Conservation (phyloP, 2,888 invertebrate genomes). For the Seladonia tumulorum region DNA sequence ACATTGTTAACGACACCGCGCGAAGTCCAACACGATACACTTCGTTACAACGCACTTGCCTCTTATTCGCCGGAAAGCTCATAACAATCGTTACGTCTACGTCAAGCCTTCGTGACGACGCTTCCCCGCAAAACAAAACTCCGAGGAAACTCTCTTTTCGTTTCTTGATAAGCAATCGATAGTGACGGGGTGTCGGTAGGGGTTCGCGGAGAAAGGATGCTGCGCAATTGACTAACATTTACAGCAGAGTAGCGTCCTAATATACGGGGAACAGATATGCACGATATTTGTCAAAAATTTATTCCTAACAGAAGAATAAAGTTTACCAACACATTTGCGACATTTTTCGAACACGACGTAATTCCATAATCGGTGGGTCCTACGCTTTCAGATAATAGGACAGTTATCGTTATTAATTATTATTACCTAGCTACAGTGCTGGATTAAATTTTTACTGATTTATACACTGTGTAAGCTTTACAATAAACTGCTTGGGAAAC, state of each 20-base stretch:
- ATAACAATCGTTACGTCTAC: constrained; percentile 62
- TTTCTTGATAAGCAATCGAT: constrained; percentile 32
- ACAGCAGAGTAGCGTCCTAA: neutral
- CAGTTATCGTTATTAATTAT: no score
- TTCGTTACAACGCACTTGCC: constrained; percentile 40
- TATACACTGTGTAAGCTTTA: no score
- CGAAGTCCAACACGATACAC: constrained; percentile 70
- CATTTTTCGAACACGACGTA: no score
- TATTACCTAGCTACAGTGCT: no score
- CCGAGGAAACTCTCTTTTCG: constrained; percentile 45
- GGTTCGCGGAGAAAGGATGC: neutral
- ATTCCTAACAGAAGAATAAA: neutral
- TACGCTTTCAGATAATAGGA: no score
- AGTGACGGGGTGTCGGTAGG: neutral
- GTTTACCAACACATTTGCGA: neutral
- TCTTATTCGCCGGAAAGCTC: constrained; percentile 60
- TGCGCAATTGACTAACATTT: neutral
- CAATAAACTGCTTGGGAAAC: no score
- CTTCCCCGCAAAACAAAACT: constrained; percentile 35
- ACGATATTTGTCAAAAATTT: neutral
- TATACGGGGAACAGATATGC: no score
- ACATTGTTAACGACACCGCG: constrained; percentile 62
- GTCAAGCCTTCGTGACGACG: constrained; percentile 70
- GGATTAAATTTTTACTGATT: no score
- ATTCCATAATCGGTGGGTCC: no score